phyloP scores from a whole-genome alignment of 2,888 invertebrate species.

The Acronicta psi region DNA sequence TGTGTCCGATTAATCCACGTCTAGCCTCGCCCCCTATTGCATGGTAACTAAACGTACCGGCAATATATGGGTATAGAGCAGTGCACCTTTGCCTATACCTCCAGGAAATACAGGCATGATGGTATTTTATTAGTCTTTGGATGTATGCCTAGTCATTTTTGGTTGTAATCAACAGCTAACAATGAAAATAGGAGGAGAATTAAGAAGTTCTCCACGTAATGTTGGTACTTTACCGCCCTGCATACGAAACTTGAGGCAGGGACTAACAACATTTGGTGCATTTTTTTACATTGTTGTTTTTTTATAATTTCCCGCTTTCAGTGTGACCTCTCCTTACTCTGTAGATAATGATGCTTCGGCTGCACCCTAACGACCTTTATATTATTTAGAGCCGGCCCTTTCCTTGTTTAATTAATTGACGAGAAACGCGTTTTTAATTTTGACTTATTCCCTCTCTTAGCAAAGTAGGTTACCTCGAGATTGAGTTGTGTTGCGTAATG shows the following conservation, averaged over 20 bases:
- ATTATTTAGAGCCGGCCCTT: slow-evolving; percentile 84
- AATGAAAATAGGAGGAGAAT: slow-evolving; percentile 11
- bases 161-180: slow-evolving; percentile 1
- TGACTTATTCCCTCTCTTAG: slow-evolving; percentile 61
- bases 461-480: slow-evolving; percentile 48
- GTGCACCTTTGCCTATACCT: too few species aligned
- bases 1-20: too few species aligned
- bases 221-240: slow-evolving; percentile 69
- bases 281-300: too few species aligned
- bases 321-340: slow-evolving; percentile 57
- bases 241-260: slow-evolving; percentile 71
- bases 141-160: too few species aligned
- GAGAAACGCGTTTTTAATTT: slow-evolving; percentile 79
- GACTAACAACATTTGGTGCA: slow-evolving; percentile 55
- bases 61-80: too few species aligned
- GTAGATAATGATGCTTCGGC: slow-evolving; percentile 83
- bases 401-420: slow-evolving; percentile 85
- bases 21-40: too few species aligned
- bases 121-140: too few species aligned
- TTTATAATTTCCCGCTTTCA: slow-evolving; percentile 48
- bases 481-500: slow-evolving; percentile 31
- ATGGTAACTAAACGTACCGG: too few species aligned
- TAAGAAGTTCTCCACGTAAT: slow-evolving; percentile 57
- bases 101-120: too few species aligned
- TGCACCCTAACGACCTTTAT: slow-evolving; percentile 86